Conservation (phyloP, 2,888 invertebrate genomes). For the Deilephila elpenor region DNA sequence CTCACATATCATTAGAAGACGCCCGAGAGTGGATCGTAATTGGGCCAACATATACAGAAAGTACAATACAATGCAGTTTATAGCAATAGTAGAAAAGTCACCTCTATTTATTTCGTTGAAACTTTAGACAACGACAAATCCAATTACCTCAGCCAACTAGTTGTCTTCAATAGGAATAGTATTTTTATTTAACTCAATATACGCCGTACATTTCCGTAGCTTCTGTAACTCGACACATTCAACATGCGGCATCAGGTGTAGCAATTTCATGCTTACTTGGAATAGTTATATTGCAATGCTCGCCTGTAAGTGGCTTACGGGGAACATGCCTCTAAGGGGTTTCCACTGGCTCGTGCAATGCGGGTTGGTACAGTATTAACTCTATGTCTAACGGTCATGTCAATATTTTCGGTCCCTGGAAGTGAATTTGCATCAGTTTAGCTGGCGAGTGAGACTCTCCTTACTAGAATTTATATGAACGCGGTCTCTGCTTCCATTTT, state of each 20-base stretch:
- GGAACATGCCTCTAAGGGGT: neutral
- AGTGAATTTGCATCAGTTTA: neutral
- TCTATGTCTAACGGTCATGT: neutral
- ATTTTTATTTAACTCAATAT: neutral
- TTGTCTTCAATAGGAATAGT: neutral
- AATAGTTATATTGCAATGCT: neutral
- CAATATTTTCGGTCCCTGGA: neutral
- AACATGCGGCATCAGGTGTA: neutral
- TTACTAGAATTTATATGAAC: no score
- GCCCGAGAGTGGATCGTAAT: no score
- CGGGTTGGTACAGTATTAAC: neutral
- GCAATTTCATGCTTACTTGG: neutral
- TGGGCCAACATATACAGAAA: no score
- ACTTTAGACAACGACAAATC: neutral
- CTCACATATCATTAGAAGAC: no score
- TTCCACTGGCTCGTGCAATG: neutral
- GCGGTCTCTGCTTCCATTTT: no score
- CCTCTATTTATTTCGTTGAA: neutral
- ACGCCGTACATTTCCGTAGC: neutral
- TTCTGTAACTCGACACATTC: neutral
- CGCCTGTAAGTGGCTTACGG: neutral
- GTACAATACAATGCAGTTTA: no score
- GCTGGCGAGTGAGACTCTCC: no score
- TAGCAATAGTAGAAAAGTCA: neutral
- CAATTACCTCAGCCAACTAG: neutral